Evolutionary conservation across 2,888 invertebrate species (phyloP).

Genomic region (Adineta ricciae): DNA sequence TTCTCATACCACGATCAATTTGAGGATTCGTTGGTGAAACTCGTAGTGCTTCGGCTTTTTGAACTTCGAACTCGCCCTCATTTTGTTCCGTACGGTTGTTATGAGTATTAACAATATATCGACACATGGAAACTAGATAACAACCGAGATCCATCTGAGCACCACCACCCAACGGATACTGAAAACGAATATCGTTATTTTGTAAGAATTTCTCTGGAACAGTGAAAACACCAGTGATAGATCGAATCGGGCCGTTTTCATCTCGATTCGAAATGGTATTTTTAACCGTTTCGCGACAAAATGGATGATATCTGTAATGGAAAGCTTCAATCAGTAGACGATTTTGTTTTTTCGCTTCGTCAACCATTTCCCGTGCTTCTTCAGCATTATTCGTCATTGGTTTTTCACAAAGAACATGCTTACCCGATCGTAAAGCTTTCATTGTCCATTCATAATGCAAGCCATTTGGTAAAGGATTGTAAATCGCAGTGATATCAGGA

Average conservation of each 20-base stretch:
- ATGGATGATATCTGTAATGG: conserved; percentile 17
- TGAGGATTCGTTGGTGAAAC: neutral
- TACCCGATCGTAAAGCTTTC: neutral
- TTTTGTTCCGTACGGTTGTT: neutral
- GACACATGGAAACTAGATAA: neutral
- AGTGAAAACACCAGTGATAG: neutral
- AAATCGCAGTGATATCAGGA: neutral
- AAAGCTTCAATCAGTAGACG: neutral
- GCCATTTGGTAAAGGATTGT: conserved; percentile 21
- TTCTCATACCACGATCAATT: conserved; percentile 6
- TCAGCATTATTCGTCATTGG: neutral
- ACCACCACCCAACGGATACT: neutral
- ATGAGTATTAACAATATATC: neutral
- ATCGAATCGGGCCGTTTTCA: neutral
- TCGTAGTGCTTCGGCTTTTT: neutral
- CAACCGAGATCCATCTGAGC: neutral
- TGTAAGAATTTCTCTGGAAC: neutral
- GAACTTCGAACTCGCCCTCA: neutral
- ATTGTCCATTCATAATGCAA: conserved; percentile 8
- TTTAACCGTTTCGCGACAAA: neutral
- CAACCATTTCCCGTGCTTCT: conserved; percentile 6
- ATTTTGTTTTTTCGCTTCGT: conserved; percentile 1
- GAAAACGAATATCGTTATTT: neutral
- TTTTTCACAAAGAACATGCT: conserved; percentile 19
- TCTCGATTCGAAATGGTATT: neutral